These are phyloP conservation scores for Drosophila suboccidentalis DNA, from an alignment of 2,888 invertebrate species.

Conservation along the genomic window DNA sequence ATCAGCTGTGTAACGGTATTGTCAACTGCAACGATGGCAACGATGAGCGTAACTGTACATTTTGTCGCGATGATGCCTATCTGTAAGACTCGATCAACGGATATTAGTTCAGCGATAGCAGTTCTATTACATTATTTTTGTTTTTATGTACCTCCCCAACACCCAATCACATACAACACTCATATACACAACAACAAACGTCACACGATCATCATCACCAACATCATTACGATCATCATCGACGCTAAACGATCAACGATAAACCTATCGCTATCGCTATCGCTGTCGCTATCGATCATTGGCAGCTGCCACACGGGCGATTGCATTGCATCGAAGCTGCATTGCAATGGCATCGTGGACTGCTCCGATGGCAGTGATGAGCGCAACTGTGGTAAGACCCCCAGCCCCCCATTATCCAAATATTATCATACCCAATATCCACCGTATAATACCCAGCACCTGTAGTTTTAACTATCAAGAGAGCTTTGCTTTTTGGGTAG, in stretches of 20 bases:
- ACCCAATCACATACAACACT: slow-evolving; percentile 11
- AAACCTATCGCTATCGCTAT: slow-evolving; percentile 19
- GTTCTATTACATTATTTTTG: slow-evolving; percentile 7
- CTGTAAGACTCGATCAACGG: slow-evolving; percentile 82
- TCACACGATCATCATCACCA: slow-evolving; percentile 15
- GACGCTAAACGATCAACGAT: slow-evolving; percentile 27
- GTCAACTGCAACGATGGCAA: slow-evolving; percentile 87
- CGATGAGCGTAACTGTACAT: slow-evolving; percentile 86
- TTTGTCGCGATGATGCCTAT: slow-evolving; percentile 84
- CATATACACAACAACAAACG: slow-evolving; percentile 16
- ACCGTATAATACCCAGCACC: background rate
- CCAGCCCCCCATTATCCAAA: background rate
- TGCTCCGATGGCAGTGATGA: slow-evolving; percentile 89
- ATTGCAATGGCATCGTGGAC: slow-evolving; percentile 87
- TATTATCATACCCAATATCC: background rate
- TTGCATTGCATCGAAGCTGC: slow-evolving; percentile 87
- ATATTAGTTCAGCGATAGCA: slow-evolving; percentile 14
- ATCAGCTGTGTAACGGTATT: slow-evolving; percentile 86
- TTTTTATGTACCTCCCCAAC: slow-evolving; percentile 28
- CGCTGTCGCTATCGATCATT: slow-evolving; percentile 24
- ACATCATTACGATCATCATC: slow-evolving; percentile 36
- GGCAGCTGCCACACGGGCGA: slow-evolving; percentile 87
- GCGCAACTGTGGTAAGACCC: slow-evolving; percentile 87
- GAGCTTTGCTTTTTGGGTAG: slow-evolving; percentile 4
- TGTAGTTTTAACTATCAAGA: background rate